Base-by-base conservation (phyloP, 2,113 vertebrate genomes). In the Sula dactylatra region DNA sequence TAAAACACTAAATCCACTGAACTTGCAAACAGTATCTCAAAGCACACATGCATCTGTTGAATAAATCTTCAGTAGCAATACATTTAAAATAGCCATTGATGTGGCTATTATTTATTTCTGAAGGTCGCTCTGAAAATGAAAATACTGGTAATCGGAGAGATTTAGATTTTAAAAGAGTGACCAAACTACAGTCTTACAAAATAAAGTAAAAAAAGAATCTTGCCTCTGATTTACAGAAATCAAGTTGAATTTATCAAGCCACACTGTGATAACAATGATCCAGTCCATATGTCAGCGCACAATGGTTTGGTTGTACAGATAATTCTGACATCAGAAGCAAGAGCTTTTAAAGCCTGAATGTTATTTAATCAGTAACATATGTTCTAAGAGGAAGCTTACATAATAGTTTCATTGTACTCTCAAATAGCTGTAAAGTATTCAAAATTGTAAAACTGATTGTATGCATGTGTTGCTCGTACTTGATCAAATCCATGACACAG, bases 331-430 rank as follows among this genome's bases (percentile, higher is more conserved):
- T 88, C 76, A 91, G 82, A 95, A 92, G 90, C 76, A 88, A 93
- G 96, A 93, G 32, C 55, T 55, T 88, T 74, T 32, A 83, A 95
- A 93, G 79, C 40, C 56, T 59, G 67, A 50, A 93, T 59, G 72
- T 91, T 81, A 67, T 70, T 96, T 86, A 92, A 97, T 94, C 83
- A 96, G 80, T 88, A 95, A 93, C 95, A 92, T 81, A 94, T 96
- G 96, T 82, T 56, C 69, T 71, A 88, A 84, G 64, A 77, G 90
- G 76, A 94, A 94, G 80, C 52, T 92, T 67, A 90, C 67, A 97
- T 91, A 97, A 92, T 74, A 83, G 64, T 47, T 83, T 81, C 79
- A 90, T 92, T 97, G 95, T 97, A 47, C 69, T 97, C 82, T 88
- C 79, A 86, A 88, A 88, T 59, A 88, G 66, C 95, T 84, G 59